These are phyloP conservation scores for Chloebia gouldiae DNA, from an alignment of 2,113 vertebrate species.

Conservation along the genomic window DNA sequence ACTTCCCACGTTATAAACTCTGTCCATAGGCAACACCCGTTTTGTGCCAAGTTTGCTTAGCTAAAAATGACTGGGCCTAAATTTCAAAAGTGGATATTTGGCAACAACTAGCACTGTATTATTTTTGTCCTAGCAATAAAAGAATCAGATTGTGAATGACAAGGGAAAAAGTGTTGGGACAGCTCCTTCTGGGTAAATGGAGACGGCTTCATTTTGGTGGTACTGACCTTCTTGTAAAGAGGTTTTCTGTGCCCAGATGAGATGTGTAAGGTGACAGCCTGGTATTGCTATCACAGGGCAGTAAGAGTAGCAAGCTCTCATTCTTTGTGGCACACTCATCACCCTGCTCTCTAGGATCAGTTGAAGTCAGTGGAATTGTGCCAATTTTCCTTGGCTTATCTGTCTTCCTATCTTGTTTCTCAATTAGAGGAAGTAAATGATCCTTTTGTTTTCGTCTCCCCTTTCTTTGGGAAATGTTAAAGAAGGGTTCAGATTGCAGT, in stretches of 20 bases:
- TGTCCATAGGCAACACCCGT: conserved; percentile 13
- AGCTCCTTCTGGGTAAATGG: neutral
- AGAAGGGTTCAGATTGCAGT: neutral
- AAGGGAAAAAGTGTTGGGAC: neutral
- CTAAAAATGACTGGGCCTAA: conserved; percentile 39
- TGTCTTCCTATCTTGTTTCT: conserved; percentile 34
- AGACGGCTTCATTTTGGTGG: neutral
- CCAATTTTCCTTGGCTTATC: conserved; percentile 63
- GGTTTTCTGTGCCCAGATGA: neutral
- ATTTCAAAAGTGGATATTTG: conserved; percentile 41
- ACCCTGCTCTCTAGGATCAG: neutral
- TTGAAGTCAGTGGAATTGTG: neutral
- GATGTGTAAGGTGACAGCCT: neutral
- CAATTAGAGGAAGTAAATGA: conserved; percentile 8
- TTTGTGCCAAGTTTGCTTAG: conserved; percentile 56
- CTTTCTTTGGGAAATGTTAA: conserved; percentile 51
- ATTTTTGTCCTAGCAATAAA: conserved; percentile 15
- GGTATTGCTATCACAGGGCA: neutral
- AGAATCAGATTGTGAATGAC: neutral
- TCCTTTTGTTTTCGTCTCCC: conserved; percentile 6
- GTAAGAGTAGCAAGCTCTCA: neutral
- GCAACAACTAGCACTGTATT: neutral
- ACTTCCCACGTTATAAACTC: conserved; percentile 20
- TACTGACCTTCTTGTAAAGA: neutral
- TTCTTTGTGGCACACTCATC: neutral